phyloP scores from a whole-genome alignment of 30 jellyfish, hydroid and myxozoan species.

The Hydra vulgaris region DNA sequence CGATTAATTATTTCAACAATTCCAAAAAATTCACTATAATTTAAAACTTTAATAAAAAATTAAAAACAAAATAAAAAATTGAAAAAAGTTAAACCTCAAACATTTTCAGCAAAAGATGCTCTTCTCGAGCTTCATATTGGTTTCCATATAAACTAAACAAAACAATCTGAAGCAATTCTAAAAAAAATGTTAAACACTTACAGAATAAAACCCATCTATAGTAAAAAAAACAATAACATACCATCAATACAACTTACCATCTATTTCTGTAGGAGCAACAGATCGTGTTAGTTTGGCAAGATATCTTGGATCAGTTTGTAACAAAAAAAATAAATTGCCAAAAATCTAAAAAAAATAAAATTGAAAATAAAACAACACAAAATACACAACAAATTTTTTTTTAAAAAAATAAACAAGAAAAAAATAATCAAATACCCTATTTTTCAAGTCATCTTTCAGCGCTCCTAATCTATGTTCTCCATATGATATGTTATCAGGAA shows the following conservation, averaged over 20 bases:
- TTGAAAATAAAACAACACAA: background rate
- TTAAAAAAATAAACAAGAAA: too few species aligned
- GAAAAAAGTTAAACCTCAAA: constrained; percentile 65
- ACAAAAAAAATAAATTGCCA: constrained; percentile 80
- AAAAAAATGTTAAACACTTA: background rate
- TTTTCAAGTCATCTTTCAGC: constrained; percentile 62
- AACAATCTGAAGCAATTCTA: constrained; percentile 80
- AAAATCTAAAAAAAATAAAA: constrained; percentile 48
- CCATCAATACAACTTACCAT: constrained; percentile 41
- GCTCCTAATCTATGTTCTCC: constrained; percentile 97
- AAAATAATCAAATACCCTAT: constrained; percentile 5
- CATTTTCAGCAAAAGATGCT: constrained; percentile 81
- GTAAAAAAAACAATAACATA: background rate
- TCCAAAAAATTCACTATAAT: too few species aligned
- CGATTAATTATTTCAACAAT: too few species aligned
- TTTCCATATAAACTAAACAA: constrained; percentile 92
- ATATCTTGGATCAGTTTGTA: constrained; percentile 91
- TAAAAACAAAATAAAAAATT: background rate
- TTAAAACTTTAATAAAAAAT: too few species aligned
- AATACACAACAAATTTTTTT: background rate
- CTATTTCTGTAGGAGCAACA: constrained; percentile 80
- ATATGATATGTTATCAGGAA: constrained; percentile 79
- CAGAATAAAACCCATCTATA: background rate
- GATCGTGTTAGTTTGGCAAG: constrained; percentile 74
- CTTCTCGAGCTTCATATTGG: constrained; percentile 96